Evolutionary conservation across 2,888 invertebrate species (phyloP), one percentile per base, ranked within the genome.

Genomic region (Omphaloscelis lunosa): DNA sequence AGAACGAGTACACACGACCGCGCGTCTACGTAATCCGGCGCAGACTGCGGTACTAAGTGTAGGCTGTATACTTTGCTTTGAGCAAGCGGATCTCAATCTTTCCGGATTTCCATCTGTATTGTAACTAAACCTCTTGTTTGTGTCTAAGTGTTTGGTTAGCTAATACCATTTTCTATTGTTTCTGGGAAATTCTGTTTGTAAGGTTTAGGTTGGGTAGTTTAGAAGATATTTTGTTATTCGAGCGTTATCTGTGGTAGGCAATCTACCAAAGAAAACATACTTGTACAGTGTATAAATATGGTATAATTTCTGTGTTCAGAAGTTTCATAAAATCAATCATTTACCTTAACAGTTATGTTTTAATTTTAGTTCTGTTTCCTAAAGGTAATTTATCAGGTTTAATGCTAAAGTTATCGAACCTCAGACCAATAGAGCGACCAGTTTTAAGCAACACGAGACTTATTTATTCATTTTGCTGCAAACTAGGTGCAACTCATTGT

Each of bases 11-110:
- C 87, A 89, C 90, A 91, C 94, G 85, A 90, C 93, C 92, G 91
- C 82, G 67, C 93, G 85, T 87, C 82, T 74, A 86, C 90, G 90
- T 89, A 83, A 75, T 79, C 87, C 77, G 87, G 73, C 89, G 90
- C 90, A 87, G 93, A 88, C 87, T 88, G 88, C 87, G 88, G 82
- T 75, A 77, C 74, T 27, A 67, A 76, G 65, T 65, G 71, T 92
- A 93, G 93, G 93, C 93, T 93, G 93, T 92, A 90, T 89, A 91
- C 89, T 90, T 92, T 91, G 91, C 89, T 91, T 89, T 83, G 79
- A 75, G 85, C 85, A 89, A 91, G 85, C 86, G 95, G 71, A 88
- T 92, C 95, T 94, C 94, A 95, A 95, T 92, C 91, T 92, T 84
- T 58, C 29, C 75, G 82, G 72, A 80, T 89, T 91, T 89, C 84